phyloP scores from a whole-genome alignment of 2,113 vertebrate species.

The Oncorhynchus masou region DNA sequence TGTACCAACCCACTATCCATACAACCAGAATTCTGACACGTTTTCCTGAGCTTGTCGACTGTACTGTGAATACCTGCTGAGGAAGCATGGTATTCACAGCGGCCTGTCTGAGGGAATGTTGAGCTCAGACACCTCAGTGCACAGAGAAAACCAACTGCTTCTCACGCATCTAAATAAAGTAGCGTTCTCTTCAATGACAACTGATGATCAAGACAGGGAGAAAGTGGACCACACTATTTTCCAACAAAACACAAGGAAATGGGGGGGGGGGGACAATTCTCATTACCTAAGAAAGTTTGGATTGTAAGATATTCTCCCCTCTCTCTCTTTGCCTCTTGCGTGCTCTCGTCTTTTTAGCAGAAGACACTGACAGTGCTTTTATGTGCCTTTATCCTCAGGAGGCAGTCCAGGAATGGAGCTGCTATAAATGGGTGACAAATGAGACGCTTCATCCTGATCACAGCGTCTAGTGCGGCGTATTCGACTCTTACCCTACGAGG shows the following conservation, averaged over 20 bases:
- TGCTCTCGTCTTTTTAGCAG: slow-evolving; percentile 28
- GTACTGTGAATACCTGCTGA: slow-evolving; percentile 36
- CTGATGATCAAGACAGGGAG: slow-evolving; percentile 35
- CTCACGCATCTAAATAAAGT: background rate
- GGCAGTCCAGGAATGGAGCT: slow-evolving; percentile 13
- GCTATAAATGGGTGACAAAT: slow-evolving; percentile 40
- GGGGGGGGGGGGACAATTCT: background rate
- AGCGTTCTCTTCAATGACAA: background rate
- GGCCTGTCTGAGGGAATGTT: background rate
- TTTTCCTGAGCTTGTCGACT: slow-evolving; percentile 14
- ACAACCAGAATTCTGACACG: slow-evolving; percentile 21
- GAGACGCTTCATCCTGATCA: slow-evolving; percentile 15
- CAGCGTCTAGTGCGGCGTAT: background rate
- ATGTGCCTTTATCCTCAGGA: slow-evolving; percentile 28
- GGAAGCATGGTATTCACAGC: slow-evolving; percentile 11
- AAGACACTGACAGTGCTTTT: slow-evolving; percentile 27
- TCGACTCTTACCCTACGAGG: too few relatives aligned
- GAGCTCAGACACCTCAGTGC: background rate
- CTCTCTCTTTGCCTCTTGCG: slow-evolving; percentile 7
- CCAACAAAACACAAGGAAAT: slow-evolving; percentile 3
- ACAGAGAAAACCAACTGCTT: background rate
- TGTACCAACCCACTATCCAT: slow-evolving; percentile 5
- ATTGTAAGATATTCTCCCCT: slow-evolving; percentile 28
- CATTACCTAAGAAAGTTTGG: slow-evolving; percentile 21
- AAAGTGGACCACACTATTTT: slow-evolving; percentile 10